phyloP scores from a whole-genome alignment of 2,113 vertebrate species.

The Scopus umbretta region DNA sequence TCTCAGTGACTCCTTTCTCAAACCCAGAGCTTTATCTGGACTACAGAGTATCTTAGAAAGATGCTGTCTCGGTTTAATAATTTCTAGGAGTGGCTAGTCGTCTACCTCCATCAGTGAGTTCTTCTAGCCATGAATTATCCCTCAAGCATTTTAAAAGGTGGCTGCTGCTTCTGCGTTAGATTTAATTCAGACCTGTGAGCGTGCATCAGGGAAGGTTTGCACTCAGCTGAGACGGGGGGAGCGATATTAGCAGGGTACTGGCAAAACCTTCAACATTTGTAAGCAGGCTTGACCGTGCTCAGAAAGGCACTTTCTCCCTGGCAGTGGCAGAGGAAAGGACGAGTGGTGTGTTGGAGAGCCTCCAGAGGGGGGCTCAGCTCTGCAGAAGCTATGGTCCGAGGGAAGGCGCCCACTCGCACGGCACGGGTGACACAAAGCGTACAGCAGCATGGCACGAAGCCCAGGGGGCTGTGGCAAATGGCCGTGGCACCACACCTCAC shows the following conservation, averaged over 20 bases:
- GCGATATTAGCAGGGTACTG: neutral
- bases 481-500: neutral
- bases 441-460: accelerated
- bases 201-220: neutral
- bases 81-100: neutral
- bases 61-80: neutral
- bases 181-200: neutral
- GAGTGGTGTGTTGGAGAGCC: neutral
- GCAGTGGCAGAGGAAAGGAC: neutral
- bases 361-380: accelerated
- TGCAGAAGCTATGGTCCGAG: neutral
- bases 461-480: neutral
- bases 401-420: neutral
- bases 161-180: neutral
- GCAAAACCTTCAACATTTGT: neutral
- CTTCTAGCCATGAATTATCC: neutral
- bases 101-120: neutral
- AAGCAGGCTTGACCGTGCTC: neutral
- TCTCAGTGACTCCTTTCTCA: neutral
- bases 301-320: neutral
- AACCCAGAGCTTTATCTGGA: neutral
- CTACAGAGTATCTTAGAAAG: neutral
- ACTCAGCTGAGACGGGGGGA: accelerated
- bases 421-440: accelerated
- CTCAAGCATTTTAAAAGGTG: neutral